Evolutionary conservation across 2,797 vertebrate genomes (phyloP).

Genomic region (Sylvia borin): DNA sequence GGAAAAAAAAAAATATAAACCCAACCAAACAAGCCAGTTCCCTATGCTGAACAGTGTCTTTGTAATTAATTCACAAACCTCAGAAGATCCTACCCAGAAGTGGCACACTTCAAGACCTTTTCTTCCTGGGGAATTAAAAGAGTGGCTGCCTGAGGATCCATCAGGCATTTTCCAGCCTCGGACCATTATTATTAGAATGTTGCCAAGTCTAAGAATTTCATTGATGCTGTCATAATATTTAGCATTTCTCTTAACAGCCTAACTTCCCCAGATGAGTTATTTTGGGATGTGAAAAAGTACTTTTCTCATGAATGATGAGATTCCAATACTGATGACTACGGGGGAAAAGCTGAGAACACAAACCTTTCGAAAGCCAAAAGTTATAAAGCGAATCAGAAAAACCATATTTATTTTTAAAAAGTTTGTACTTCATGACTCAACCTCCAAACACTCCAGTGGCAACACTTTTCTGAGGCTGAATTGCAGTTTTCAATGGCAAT

Average conservation of each 20-base stretch:
- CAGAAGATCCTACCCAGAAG: neutral
- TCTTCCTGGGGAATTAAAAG: neutral
- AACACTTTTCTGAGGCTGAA: neutral
- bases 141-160: neutral
- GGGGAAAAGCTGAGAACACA: neutral
- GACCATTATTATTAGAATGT: neutral
- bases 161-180: neutral
- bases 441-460: neutral
- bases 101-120: neutral
- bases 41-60: neutral
- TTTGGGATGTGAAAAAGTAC: neutral
- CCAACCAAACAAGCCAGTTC: neutral
- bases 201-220: neutral
- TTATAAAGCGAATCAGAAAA: neutral
- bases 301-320: neutral
- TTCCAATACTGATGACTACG: fast-evolving
- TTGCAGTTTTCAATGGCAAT: neutral
- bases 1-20: neutral
- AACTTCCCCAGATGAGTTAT: neutral
- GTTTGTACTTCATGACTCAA: neutral
- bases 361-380: neutral
- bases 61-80: neutral
- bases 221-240: neutral
- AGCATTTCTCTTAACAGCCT: neutral
- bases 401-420: neutral